Conservation (phyloP, 2,797 vertebrate genomes). For the Sphenodon punctatus region DNA sequence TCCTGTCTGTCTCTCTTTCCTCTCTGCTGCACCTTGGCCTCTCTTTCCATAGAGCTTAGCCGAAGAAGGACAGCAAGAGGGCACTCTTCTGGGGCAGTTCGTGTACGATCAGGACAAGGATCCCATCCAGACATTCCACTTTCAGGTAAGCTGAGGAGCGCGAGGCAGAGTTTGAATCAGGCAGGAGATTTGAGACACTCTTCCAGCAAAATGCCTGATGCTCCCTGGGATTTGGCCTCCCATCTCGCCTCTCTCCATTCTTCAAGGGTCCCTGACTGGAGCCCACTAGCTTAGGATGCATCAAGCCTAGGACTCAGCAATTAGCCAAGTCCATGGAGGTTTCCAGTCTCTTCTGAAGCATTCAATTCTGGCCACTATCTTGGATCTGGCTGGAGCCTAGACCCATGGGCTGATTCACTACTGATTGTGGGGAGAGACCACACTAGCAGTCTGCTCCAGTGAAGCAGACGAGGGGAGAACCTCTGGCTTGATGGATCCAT, state of each 20-base stretch:
- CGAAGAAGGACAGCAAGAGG: slow-evolving; percentile 84
- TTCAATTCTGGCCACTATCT: background rate
- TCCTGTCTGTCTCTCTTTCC: background rate
- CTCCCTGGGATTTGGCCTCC: background rate
- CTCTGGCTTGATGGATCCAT: too few species aligned
- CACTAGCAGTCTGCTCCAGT: background rate
- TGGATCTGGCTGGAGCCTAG: background rate
- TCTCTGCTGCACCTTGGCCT: background rate
- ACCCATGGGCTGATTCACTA: too few species aligned
- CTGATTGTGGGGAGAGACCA: too few species aligned
- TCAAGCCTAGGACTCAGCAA: background rate
- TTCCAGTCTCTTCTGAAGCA: background rate
- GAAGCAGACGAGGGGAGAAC: background rate
- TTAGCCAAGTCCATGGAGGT: background rate
- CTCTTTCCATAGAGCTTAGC: slow-evolving; percentile 80
- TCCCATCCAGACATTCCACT: slow-evolving; percentile 88
- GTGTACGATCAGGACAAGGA: slow-evolving; percentile 83
- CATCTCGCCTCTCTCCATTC: background rate
- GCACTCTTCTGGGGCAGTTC: slow-evolving; percentile 83
- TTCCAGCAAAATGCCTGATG: too few species aligned
- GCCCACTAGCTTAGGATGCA: background rate
- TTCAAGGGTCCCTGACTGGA: background rate
- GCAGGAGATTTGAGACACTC: background rate
- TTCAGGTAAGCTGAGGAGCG: slow-evolving; percentile 73
- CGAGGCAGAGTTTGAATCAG: background rate